Evolutionary conservation across 1,140 invertebrate genomes (phyloP), one percentile per base, ranked within the genome.

Genomic region (Drosophila eugracilis): DNA sequence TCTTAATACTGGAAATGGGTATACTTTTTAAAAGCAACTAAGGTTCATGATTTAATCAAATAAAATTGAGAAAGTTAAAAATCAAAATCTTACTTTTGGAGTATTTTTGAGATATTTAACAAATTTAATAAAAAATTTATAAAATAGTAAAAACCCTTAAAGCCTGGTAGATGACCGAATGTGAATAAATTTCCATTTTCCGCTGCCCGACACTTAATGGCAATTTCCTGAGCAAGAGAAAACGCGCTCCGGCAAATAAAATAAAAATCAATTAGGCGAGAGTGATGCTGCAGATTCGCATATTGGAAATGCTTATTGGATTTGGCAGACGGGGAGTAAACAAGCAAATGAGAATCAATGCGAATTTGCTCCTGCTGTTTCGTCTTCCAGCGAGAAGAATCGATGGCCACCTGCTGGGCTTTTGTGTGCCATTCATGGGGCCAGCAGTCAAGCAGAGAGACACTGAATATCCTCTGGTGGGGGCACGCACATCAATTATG

Each of bases 211-310:
- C 21, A 36, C 21, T 58, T 19, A 14, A 32, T 52, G 28, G 36
- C 63, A 65, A 67, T 67, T 67, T 67, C 62, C 66, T 45, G 30
- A 19, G 22, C 34, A 22, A 19, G 24, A 19, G 49, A 24, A 10
- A 24, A 10, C 41, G 28, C 34, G 57, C n/a, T n/a, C n/a, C 70
- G 66, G 71, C 58, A 78, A 74, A 88, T 76, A 55, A 72, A 88
- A 88, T 88, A 83, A 88, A 86, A 88, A 88, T 88, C 83, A 88
- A 86, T 88, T 88, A 88, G 78, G 36, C 47, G 71, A 36, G 75
- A 88, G 71, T 88, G 83, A 88, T 67, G 55, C 74, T 70, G 83
- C 83, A 78, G 74, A 71, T 88, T 88, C 72, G 77, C 67, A 88
- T 60, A 74, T 73, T 67, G 76, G 60, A 65, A 65, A 63, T 79